Base-by-base conservation (phyloP, 2,113 vertebrate species). In the Epinephelus moara region DNA sequence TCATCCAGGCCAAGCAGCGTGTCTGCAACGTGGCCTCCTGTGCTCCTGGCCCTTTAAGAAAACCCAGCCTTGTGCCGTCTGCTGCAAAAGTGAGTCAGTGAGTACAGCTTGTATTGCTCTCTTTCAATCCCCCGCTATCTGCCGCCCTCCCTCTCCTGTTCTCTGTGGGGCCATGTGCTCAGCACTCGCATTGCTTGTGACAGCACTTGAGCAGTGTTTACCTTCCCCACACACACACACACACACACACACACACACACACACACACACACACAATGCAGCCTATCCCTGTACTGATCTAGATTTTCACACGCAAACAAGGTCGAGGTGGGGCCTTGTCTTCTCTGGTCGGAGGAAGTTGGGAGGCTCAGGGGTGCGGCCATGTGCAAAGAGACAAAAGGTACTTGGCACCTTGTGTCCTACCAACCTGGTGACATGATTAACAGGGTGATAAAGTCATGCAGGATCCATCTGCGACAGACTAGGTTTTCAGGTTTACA, bases 51-150 rank as follows among this genome's bases (percentile, higher is more conserved):
- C 87, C 93, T 93, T 94, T 94, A 94, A 94, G 91, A 93, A 73
- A 81, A 59, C 60, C 70, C 75, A 84, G 85, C 85, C 86, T 80
- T 78, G 85, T 80, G 80, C 85, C 47, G 70, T 84, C 80, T 89
- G 88, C 92, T 93, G 93, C 94, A 93, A 77, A 85, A 91, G 88
- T 91, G 91, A 94, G 92, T 94, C 91, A 91, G 93, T 91, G 85
- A 93, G 89, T 89, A 77, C 91, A 92, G 89, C 88, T 71, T 84
- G 88, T 87, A 67, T 88, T 85, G 70, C 91, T 83, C 91, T 82
- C 82, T 81, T 76, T 78, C 87, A 66, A 68, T 79, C 88, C 82
- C 78, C 85, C 62, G 53, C 87, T 76, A 73, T 81, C 79, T 69
- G 25, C 64, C 62, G 3, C 90, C 78, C 89, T 61, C 87, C 85